Conservation (phyloP, 2,113 vertebrate species). For the Aegotheles bennettii region DNA sequence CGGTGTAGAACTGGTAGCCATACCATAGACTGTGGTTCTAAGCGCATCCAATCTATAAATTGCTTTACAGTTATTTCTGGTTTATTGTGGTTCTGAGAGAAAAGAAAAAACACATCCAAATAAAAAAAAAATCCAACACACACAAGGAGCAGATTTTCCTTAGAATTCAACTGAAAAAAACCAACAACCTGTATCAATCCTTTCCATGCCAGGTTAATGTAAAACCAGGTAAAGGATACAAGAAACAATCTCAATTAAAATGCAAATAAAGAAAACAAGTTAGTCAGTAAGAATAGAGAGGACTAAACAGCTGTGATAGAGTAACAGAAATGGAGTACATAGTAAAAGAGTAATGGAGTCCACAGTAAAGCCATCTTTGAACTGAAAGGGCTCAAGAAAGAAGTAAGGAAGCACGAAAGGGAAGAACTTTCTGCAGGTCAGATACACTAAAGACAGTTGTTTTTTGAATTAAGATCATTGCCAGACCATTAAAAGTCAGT, state of each 20-base stretch:
- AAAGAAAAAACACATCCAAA: neutral
- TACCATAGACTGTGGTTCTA: slow-evolving; percentile 98
- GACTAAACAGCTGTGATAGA: neutral
- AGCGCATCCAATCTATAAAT: slow-evolving; percentile 95
- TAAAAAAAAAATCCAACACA: neutral
- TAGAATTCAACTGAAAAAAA: neutral
- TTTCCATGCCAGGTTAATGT: neutral
- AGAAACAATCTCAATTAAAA: neutral
- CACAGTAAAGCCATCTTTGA: neutral
- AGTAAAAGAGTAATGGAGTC: neutral
- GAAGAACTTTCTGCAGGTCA: neutral
- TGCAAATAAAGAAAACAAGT: neutral
- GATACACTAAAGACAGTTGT: neutral
- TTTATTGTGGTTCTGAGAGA: slow-evolving; percentile 87
- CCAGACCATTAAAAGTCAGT: neutral
- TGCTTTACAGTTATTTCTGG: slow-evolving; percentile 91
- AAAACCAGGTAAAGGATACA: neutral
- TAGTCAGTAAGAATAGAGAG: neutral
- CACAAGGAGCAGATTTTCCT: neutral
- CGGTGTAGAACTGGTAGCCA: slow-evolving; percentile 95
- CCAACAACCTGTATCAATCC: neutral
- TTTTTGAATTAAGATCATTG: neutral
- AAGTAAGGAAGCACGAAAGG: neutral
- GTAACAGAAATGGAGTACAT: neutral
- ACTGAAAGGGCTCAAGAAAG: neutral